Base-by-base conservation (phyloP, 1,140 invertebrate genomes). In the Formica selysi region DNA sequence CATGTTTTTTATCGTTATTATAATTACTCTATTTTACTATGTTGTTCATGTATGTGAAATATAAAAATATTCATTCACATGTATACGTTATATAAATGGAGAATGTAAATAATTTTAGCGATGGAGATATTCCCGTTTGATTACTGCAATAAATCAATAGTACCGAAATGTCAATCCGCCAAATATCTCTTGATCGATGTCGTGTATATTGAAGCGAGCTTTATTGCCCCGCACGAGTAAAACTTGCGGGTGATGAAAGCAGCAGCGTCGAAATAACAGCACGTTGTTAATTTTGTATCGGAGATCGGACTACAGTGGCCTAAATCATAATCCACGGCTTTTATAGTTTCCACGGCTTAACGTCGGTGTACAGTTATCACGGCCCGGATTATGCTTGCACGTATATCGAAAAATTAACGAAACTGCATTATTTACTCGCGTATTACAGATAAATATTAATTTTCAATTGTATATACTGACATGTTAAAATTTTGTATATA, bases 251-350 rank as follows among this genome's bases (percentile, higher is more conserved):
- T 74, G 88, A 86, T 86, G 68, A 88, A 86, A 88, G 76, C 76
- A 68, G 81, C 87, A 19, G 54, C 48, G 51, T 87, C 87, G 88
- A 67, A 88, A 86, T 88, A 89, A 89, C 88, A 71, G 80, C 61
- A 26, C 41, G 70, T 71, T 88, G 88, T 88, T 88, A 88, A 89
- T 89, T 89, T 89, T 89, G 73, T 89, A 89, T 89, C 87, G 83
- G 81, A 86, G 74, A 88, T 88, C 78, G 85, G 74, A 85, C 68
- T 70, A 85, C 87, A 88, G 62, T 79, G 67, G 61, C 68, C 74
- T 70, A 68, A 76, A 80, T 89, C 88, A 86, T 89, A 89, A 89
- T 86, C 88, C 81, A 32, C 32, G 87, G 86, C 54, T 89, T 89
- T 88, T 85, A 88, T 79, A 88, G 76, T 87, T 73, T 73, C 67